phyloP scores from a whole-genome alignment of 2,888 invertebrate genomes.

The Pristionchus fissidentatus region DNA sequence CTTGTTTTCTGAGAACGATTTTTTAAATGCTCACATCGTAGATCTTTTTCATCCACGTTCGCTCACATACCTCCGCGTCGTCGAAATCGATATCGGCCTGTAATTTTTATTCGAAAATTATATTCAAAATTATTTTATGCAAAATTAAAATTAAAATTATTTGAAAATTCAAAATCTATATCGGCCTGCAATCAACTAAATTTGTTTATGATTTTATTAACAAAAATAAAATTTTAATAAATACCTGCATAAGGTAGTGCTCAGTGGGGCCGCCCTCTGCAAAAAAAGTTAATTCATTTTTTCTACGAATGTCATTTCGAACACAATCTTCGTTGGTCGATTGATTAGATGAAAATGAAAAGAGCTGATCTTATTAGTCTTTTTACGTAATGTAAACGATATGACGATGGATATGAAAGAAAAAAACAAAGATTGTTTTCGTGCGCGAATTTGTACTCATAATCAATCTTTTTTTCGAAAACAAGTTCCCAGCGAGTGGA shows the following conservation, averaged over 20 bases:
- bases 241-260: slow-evolving; percentile 3
- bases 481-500: too few species aligned
- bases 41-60: slow-evolving; percentile 9
- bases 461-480: background rate
- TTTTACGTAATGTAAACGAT: too few species aligned
- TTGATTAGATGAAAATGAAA: too few species aligned
- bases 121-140: background rate
- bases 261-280: slow-evolving; percentile 17
- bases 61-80: slow-evolving; percentile 12
- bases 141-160: background rate
- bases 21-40: slow-evolving; percentile 20
- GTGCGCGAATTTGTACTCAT: background rate
- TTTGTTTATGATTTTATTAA: background rate
- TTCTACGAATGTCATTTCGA: too few species aligned
- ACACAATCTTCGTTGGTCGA: too few species aligned
- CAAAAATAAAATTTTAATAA: background rate
- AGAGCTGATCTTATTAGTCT: too few species aligned
- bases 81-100: slow-evolving; percentile 12
- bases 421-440: background rate
- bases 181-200: background rate
- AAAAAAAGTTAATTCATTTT: background rate
- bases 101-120: background rate
- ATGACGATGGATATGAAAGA: background rate
- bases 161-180: background rate
- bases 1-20: background rate